A percentile compares a stretch with the other conserved stretches of the same genome.
These are phyloP conservation scores for Geophilus truncorum DNA, from an alignment of 2,888 invertebrate species.

Conservation along the genomic window DNA sequence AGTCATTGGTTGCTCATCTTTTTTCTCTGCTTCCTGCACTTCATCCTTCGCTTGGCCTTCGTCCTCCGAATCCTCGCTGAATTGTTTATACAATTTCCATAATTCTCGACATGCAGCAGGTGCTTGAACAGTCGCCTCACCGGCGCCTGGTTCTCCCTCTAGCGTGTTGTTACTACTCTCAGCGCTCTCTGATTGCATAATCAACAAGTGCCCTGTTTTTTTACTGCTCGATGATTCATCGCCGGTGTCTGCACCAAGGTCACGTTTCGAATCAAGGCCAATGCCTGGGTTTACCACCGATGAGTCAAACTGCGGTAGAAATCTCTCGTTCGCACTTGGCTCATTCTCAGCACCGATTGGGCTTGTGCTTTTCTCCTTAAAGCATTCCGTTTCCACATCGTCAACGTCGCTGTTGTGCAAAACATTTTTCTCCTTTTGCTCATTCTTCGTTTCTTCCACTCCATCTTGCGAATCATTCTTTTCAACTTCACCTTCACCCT, in stretches of 20 bases:
- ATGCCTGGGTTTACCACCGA: slow-evolving; percentile 19
- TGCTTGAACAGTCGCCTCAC: slow-evolving; percentile 23
- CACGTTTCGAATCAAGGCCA: slow-evolving; percentile 26
- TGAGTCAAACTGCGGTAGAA: neutral
- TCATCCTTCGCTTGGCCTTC: neutral
- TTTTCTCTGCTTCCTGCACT: neutral
- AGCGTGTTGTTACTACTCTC: slow-evolving; percentile 6
- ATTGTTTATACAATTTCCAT: slow-evolving; percentile 31
- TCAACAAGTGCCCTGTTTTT: slow-evolving; percentile 29
- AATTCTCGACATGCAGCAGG: slow-evolving; percentile 28
- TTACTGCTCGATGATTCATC: slow-evolving; percentile 8
- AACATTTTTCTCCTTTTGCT: neutral
- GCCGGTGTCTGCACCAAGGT: slow-evolving; percentile 4
- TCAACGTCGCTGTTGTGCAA: neutral
- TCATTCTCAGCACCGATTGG: neutral
- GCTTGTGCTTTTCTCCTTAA: neutral
- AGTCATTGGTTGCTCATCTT: neutral
- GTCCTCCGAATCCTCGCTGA: slow-evolving; percentile 32
- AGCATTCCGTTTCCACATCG: neutral
- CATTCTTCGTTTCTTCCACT: neutral
- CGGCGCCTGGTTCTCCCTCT: slow-evolving; percentile 11
- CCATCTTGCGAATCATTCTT: neutral
- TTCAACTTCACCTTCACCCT: neutral
- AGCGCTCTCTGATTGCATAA: slow-evolving; percentile 25
- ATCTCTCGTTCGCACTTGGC: neutral